Percentiles rank a stretch among this genome's conserved stretches.
phyloP scores from a whole-genome alignment of 2,797 vertebrate genomes.

The Crocodylus rhombifer region DNA sequence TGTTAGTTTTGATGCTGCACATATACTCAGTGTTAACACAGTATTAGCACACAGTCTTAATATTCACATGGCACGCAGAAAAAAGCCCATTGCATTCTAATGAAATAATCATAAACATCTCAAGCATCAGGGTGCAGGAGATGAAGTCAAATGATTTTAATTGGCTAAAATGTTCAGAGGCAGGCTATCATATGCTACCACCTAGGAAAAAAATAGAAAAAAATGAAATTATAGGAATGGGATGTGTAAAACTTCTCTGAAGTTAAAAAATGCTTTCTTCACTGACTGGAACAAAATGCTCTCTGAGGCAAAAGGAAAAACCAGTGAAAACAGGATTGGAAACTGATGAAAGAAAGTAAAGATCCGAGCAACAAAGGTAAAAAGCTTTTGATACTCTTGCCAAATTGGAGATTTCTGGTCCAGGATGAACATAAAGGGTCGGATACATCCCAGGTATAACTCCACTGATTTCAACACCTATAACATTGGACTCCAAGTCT shows the following conservation, averaged over 20 bases:
- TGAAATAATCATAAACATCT: not conserved
- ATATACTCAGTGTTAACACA: not conserved
- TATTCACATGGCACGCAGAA: not conserved
- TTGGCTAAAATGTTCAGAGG: not conserved
- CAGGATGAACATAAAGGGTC: not conserved
- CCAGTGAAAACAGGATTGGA: not conserved
- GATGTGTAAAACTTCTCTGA: not conserved
- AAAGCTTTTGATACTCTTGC: not conserved
- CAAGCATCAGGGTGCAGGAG: not conserved
- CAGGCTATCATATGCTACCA: not conserved
- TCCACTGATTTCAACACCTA: not conserved
- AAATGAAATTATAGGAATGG: not conserved
- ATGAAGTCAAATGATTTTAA: constrained; percentile 18
- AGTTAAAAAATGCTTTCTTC: not conserved
- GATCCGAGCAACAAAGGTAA: not conserved
- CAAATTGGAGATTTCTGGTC: not conserved
- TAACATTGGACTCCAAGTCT: not conserved
- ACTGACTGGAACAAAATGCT: not conserved
- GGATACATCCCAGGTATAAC: too few species aligned
- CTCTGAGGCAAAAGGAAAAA: not conserved
- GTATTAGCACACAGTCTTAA: not conserved
- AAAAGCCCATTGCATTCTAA: not conserved
- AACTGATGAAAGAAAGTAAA: not conserved
- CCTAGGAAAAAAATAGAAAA: not conserved
- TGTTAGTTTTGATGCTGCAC: not conserved